Evolutionary conservation across 2,888 invertebrate genomes (phyloP).

Genomic region (Isotomurus palustris): DNA sequence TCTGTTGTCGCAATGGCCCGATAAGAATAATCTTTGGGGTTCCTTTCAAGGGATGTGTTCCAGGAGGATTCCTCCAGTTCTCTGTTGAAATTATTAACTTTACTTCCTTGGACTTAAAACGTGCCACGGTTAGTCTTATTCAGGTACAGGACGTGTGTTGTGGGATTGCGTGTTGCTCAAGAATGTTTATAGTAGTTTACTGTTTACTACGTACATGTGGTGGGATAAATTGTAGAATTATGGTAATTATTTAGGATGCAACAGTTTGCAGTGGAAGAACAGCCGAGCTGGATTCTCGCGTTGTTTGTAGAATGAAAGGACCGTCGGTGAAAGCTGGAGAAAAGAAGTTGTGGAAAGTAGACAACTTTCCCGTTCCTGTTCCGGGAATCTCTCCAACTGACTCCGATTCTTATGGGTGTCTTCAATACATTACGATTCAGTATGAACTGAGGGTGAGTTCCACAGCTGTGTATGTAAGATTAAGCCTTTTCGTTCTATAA

Average conservation of each 20-base stretch:
- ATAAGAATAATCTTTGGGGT: constrained; percentile 31
- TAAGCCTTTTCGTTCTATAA: background rate
- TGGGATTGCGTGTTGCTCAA: too few species aligned
- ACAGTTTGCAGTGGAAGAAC: constrained; percentile 17
- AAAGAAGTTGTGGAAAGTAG: constrained; percentile 33
- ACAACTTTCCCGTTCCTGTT: constrained; percentile 37
- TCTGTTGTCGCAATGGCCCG: constrained; percentile 35
- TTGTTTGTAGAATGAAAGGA: constrained; percentile 38
- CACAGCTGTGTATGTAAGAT: background rate
- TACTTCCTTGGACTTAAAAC: constrained; percentile 27
- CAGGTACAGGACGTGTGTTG: too few species aligned
- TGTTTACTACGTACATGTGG: too few species aligned
- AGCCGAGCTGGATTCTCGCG: constrained; percentile 30
- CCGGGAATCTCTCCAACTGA: constrained; percentile 34
- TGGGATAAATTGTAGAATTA: too few species aligned
- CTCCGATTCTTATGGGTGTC: constrained; percentile 33
- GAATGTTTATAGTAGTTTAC: too few species aligned
- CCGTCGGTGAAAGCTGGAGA: constrained; percentile 37
- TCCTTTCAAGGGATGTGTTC: constrained; percentile 34
- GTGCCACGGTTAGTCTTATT: constrained; percentile 34
- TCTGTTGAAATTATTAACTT: constrained; percentile 31
- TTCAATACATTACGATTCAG: constrained; percentile 35
- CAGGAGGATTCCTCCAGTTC: constrained; percentile 34
- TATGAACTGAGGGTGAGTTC: constrained; percentile 30
- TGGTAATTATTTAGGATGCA: constrained; percentile 18